These are phyloP conservation scores for Drosophila sulfurigaster DNA, from an alignment of 1,140 invertebrate species.

Conservation along the genomic window DNA sequence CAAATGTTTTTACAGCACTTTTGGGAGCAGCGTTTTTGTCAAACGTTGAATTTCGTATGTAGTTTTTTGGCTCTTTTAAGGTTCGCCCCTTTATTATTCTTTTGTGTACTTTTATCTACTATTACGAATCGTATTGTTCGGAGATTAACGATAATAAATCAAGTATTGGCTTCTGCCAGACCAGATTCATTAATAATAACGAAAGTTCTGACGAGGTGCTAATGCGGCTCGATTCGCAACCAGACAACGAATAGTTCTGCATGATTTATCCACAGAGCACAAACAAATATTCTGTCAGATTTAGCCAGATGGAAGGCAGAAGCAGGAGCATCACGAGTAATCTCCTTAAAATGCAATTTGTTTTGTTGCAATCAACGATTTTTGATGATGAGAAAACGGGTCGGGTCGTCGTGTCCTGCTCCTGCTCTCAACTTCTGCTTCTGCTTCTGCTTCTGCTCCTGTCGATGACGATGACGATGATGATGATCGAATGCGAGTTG, in stretches of 20 bases:
- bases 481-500: slow-evolving; percentile 78
- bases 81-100: neutral
- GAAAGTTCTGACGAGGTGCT: slow-evolving; percentile 46
- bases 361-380: slow-evolving; percentile 83
- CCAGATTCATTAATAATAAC: slow-evolving; percentile 36
- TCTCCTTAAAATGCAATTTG: slow-evolving; percentile 82
- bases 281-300: slow-evolving; percentile 13
- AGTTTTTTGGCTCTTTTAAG: neutral
- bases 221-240: slow-evolving; percentile 37
- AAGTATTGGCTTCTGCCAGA: slow-evolving; percentile 29
- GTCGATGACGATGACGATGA: slow-evolving; percentile 47
- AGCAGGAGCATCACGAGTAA: slow-evolving; percentile 54
- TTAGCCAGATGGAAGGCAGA: slow-evolving; percentile 26
- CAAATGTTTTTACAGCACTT: slow-evolving; percentile 65
- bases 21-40: slow-evolving; percentile 36
- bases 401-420: neutral
- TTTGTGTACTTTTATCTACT: neutral
- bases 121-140: neutral
- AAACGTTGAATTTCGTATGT: slow-evolving; percentile 7
- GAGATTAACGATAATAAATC: slow-evolving; percentile 2
- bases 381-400: slow-evolving; percentile 72
- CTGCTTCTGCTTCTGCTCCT: neutral
- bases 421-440: neutral
- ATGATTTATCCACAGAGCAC: slow-evolving; percentile 74
- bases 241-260: slow-evolving; percentile 55